A percentile compares a stretch with the other conserved stretches of the same genome.
These are phyloP conservation scores for Echiichthys vipera DNA, from an alignment of 2,797 vertebrate genomes.

Conservation along the genomic window DNA sequence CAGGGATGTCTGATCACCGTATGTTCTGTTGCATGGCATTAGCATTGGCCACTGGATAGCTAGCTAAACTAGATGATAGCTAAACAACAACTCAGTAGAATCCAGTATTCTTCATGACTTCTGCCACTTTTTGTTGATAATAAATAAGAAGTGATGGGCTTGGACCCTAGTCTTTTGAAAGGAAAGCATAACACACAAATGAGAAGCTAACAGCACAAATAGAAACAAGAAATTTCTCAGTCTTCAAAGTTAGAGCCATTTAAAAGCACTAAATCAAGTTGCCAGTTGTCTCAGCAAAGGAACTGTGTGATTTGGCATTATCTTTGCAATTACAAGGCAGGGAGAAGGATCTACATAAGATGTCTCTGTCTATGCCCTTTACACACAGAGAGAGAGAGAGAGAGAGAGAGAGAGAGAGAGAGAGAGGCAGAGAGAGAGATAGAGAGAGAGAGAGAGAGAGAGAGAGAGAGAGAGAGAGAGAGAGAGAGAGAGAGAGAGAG, in stretches of 20 bases:
- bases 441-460: constrained; percentile 8
- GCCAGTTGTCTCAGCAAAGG: constrained; percentile 75
- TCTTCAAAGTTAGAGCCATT: constrained; percentile 79
- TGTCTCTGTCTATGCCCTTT: constrained; percentile 77
- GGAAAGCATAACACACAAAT: constrained; percentile 21
- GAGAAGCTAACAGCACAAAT: constrained; percentile 54
- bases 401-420: constrained; percentile 40
- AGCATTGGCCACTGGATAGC: background rate
- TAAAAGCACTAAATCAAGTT: constrained; percentile 81
- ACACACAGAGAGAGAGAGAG: constrained; percentile 22
- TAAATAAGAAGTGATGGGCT: background rate
- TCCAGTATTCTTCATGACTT: background rate
- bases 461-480: constrained; percentile 27
- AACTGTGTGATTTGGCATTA: constrained; percentile 80
- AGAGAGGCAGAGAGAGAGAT: too few species aligned
- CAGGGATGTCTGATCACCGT: too few species aligned
- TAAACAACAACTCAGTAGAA: background rate
- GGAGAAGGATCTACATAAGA: constrained; percentile 78
- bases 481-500: constrained; percentile 35
- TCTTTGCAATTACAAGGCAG: constrained; percentile 83
- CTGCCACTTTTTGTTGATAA: background rate
- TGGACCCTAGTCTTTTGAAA: constrained; percentile 7
- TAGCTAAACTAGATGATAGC: background rate
- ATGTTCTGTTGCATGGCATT: background rate
- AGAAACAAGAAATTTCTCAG: constrained; percentile 70